Evolutionary conservation across 2,113 vertebrate genomes (phyloP).

Genomic region (Stomatorhinus ivindoensis): DNA sequence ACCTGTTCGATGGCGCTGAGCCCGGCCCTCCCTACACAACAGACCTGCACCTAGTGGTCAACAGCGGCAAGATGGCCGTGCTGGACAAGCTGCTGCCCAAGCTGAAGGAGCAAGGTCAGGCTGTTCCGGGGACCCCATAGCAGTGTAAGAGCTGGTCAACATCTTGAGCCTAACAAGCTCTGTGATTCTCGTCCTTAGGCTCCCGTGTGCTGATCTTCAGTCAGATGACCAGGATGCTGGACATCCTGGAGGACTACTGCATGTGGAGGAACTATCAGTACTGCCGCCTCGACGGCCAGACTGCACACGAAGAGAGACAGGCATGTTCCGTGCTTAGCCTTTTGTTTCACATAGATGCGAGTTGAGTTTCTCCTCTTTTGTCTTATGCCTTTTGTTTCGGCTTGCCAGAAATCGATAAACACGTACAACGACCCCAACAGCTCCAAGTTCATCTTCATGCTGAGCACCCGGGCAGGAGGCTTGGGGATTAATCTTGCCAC

Average conservation of each 20-base stretch:
- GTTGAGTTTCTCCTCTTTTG: neutral
- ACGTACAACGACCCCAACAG: slow-evolving; percentile 85
- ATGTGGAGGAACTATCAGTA: slow-evolving; percentile 97
- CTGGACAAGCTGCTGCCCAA: slow-evolving; percentile 90
- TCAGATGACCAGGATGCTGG: slow-evolving; percentile 94
- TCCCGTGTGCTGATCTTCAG: slow-evolving; percentile 94
- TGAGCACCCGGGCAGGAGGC: slow-evolving; percentile 95
- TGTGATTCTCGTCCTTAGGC: slow-evolving; percentile 50
- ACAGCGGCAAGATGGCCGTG: slow-evolving; percentile 94
- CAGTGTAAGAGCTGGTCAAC: neutral
- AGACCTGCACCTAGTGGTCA: slow-evolving; percentile 89
- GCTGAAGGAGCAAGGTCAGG: slow-evolving; percentile 81
- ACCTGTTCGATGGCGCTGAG: slow-evolving; percentile 93
- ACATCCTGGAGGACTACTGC: slow-evolving; percentile 97
- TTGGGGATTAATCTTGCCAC: slow-evolving; percentile 96
- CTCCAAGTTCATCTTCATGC: slow-evolving; percentile 91
- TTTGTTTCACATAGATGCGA: neutral
- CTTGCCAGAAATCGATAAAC: slow-evolving; percentile 83
- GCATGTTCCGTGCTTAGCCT: slow-evolving; percentile 44
- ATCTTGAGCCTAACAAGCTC: neutral
- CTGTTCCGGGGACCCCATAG: neutral
- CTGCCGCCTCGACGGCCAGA: slow-evolving; percentile 90
- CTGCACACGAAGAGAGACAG: slow-evolving; percentile 93
- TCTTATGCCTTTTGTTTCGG: neutral
- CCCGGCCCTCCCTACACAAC: slow-evolving; percentile 94